Conservation (phyloP, 2,113 vertebrate species). For the Cyprinodon tularosa region DNA sequence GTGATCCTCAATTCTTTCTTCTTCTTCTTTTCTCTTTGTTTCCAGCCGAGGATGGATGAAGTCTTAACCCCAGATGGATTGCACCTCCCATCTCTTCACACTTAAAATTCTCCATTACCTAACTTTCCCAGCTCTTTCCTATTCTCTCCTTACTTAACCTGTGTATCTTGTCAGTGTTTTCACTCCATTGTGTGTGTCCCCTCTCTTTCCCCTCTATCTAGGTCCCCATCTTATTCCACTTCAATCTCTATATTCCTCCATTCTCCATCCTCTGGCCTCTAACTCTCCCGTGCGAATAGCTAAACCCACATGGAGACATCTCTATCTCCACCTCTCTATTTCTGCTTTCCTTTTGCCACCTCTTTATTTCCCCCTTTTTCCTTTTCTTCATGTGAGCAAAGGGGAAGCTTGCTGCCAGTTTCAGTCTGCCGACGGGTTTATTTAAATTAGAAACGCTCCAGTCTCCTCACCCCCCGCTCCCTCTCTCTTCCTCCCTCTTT, state of each 20-base stretch:
- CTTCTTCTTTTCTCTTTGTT: constrained; percentile 31
- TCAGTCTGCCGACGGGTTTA: constrained; percentile 84
- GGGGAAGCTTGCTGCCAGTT: constrained; percentile 85
- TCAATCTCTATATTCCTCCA: constrained; percentile 55
- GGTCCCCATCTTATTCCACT: constrained; percentile 66
- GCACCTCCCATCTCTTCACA: constrained; percentile 49
- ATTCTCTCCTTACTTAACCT: constrained; percentile 44
- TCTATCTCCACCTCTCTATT: constrained; percentile 76
- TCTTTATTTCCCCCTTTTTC: constrained; percentile 61
- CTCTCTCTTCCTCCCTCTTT: constrained; percentile 28
- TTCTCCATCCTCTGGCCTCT: constrained; percentile 58
- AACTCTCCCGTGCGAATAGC: constrained; percentile 72
- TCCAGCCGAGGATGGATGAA: constrained; percentile 48
- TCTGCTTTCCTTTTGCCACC: constrained; percentile 68
- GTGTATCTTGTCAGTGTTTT: constrained; percentile 68
- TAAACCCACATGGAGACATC: constrained; percentile 77
- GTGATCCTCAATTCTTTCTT: constrained; percentile 47
- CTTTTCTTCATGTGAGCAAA: constrained; percentile 75
- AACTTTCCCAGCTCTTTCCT: constrained; percentile 72
- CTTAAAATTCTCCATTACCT: constrained; percentile 55
- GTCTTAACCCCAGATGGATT: constrained; percentile 60
- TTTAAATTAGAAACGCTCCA: constrained; percentile 86
- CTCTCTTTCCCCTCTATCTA: constrained; percentile 60
- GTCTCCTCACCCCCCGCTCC: constrained; percentile 68
- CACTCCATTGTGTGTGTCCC: constrained; percentile 61